Conservation (phyloP, 2,797 vertebrate species). For the Tangara arthus region DNA sequence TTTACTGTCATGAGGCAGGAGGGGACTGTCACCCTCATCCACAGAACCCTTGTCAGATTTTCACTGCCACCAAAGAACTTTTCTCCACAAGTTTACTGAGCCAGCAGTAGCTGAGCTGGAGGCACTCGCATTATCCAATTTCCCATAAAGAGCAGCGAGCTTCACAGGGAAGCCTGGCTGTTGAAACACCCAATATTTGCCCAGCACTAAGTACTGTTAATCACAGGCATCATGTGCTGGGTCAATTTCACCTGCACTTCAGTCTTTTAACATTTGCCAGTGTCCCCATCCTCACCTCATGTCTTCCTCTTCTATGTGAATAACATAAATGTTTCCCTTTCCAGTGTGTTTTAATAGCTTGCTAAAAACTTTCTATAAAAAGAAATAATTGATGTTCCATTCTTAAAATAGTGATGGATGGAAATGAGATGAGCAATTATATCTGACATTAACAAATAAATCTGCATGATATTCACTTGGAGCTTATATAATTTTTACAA, state of each 20-base stretch:
- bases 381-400: slow-evolving; percentile 21
- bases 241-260: background rate
- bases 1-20: background rate
- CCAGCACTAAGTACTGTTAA: background rate
- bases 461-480: background rate
- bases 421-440: slow-evolving; percentile 31
- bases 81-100: background rate
- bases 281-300: background rate
- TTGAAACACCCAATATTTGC: slow-evolving; percentile 2
- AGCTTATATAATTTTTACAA: background rate
- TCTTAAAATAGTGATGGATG: background rate
- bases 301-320: background rate
- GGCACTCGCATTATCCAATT: background rate
- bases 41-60: background rate
- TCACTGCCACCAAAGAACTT: background rate
- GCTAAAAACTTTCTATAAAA: slow-evolving; percentile 20
- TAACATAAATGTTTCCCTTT: background rate
- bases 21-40: background rate
- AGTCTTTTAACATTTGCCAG: background rate
- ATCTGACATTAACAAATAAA: slow-evolving; percentile 38
- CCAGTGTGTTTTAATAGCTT: background rate
- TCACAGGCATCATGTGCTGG: background rate
- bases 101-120: background rate
- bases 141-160: background rate
- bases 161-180: background rate